phyloP scores from a whole-genome alignment of 2,113 vertebrate species.

The Nothocercus julius region DNA sequence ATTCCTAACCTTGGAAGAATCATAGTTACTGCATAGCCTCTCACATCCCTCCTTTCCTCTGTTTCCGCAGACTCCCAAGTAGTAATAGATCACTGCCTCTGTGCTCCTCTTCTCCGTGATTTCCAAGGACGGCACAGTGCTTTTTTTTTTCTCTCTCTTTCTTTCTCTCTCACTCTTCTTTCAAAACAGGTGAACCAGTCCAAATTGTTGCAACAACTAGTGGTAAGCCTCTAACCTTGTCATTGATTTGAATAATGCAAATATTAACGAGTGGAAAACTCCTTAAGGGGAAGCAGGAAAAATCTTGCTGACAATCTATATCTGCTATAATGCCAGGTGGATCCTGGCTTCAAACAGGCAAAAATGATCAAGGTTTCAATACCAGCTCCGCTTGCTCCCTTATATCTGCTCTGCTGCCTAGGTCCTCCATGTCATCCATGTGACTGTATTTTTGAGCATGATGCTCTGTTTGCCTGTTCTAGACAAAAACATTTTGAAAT shows the following conservation, averaged over 20 bases:
- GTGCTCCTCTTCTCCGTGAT: neutral
- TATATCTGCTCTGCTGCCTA: neutral
- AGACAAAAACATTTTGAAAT: slow-evolving; percentile 59
- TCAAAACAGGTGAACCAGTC: neutral
- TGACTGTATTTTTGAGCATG: neutral
- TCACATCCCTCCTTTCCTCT: neutral
- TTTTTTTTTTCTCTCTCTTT: neutral
- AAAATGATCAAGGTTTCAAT: slow-evolving; percentile 24
- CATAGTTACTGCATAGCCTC: neutral
- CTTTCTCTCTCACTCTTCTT: neutral
- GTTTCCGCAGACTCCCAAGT: neutral
- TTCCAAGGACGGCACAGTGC: neutral
- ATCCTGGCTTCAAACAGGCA: neutral
- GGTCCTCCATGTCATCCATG: neutral
- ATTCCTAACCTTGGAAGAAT: neutral
- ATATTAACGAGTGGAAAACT: slow-evolving; percentile 53
- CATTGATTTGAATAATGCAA: slow-evolving; percentile 54
- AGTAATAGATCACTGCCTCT: neutral
- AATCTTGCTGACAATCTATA: slow-evolving; percentile 21
- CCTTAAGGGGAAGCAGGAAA: neutral
- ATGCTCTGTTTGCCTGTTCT: slow-evolving; percentile 26
- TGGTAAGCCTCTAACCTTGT: slow-evolving; percentile 63
- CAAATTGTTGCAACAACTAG: neutral
- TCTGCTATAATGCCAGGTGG: neutral
- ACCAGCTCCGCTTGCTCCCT: neutral